Evolutionary conservation across 1,140 invertebrate species (phyloP), one percentile per base, ranked within the genome.

Genomic region (Acromyrmex heyeri): DNA sequence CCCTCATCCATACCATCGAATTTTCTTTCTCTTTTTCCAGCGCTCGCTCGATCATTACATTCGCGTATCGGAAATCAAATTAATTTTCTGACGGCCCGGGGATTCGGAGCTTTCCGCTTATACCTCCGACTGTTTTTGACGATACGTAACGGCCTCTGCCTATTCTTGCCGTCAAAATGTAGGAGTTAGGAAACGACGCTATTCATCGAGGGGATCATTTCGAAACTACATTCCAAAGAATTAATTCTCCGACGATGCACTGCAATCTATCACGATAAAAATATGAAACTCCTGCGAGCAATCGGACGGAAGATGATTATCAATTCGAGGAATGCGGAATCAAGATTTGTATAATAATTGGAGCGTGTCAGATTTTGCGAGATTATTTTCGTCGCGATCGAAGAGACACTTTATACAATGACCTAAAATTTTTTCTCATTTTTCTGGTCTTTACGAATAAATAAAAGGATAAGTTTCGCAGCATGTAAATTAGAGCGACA

Each of bases 191-290:
- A 65, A 69, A 44, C 34, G 50, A 82, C 30, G 21, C n/a, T 57
- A 44, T 73, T 59, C 48, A 24, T 50, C 65, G 38, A 24, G 21
- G 30, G 3, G 10, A 44, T 18, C 21, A 72, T 65, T 62, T 59
- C 27, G 12, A 61, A 62, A 57, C 38, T 69, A 76, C 70, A 57
- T 79, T 55, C 50, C 34, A 55, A 27, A 72, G 50, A 87, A 87
- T 89, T 90, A 90, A 87, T 89, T 89, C 73, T 48, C 38, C 57
- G 38, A 55, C 50, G 62, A 69, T 67, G 38, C 59, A 38, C 48
- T 67, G 55, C 24, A 82, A 81, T 59, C 38, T 70, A 61, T 55
- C 62, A 44, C 72, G 85, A 86, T 77, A 89, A 90, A 89, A 89
- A 82, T 70, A 67, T 82, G 34, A 82, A 82, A n/a, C 24, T 61